Evolutionary conservation across 2,113 vertebrate species (phyloP), one percentile per base, ranked within the genome.

Genomic region (Noturus placidus): DNA sequence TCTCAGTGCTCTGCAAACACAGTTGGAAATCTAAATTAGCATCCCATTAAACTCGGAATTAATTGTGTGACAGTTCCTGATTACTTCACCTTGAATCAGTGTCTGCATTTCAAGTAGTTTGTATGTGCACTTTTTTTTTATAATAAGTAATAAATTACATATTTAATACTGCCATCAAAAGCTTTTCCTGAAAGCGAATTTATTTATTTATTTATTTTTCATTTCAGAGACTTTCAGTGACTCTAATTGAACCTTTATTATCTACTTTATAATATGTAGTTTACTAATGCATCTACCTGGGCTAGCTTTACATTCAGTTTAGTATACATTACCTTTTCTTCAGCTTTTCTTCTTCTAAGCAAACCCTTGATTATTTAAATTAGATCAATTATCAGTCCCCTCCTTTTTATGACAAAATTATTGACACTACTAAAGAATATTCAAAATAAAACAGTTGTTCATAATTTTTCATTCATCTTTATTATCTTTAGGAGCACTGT

Each of bases 41-140:
- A 63, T 61, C 0, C 57, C 35, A 82, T 82, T 63, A 63, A 42
- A 22, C 30, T 38, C 20, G 15, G 57, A 38, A 82, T 63, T 82
- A 82, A 82, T 82, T 82, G 80, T 61, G 10, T 63, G 33, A 63
- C 80, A 59, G 80, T 82, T 59, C 80, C 33, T 82, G 80, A 82
- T 82, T 82, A 61, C 35, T 59, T 61, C 33, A 82, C 80, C 33
- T 11, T 25, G 19, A 82, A 82, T 82, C 56, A 82, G 57, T 35
- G 35, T 82, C 59, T 42, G 80, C 57, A 82, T 82, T 82, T 82
- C 57, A 82, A 82, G 25, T 80, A 80, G 78, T 22, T 80, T 80
- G 17, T 22, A 9, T 80, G 54, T 33, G 19, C 54, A 6, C 19
- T 57, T 80, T 78, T 80, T 57, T 35, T 57, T 11, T 4, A 33